Evolutionary conservation across 2,888 invertebrate genomes (phyloP).

Genomic region (Monoplex corrugatus): DNA sequence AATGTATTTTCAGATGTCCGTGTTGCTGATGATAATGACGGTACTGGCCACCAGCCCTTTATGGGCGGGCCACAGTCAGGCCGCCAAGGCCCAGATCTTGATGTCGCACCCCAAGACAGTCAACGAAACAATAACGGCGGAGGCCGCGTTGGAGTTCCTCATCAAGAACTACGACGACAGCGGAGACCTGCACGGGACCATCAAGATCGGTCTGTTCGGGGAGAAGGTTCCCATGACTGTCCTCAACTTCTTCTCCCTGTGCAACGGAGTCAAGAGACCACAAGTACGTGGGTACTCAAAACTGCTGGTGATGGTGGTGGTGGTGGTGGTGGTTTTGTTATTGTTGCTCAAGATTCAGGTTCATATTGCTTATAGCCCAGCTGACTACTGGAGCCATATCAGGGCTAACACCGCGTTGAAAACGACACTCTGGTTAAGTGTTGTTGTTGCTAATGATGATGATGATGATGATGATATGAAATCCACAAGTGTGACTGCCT

Average conservation of each 20-base stretch:
- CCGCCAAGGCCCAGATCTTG: conserved; percentile 36
- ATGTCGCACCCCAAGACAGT: conserved; percentile 48
- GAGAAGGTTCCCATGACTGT: conserved; percentile 80
- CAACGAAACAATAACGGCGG: conserved; percentile 61
- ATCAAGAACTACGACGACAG: conserved; percentile 77
- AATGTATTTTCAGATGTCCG: not conserved
- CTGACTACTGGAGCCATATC: too few relatives aligned
- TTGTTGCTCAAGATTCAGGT: too few relatives aligned
- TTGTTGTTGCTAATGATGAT: too few relatives aligned
- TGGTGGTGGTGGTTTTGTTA: not conserved
- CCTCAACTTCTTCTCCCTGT: conserved; percentile 79
- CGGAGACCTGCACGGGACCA: conserved; percentile 75
- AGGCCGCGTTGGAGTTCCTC: conserved; percentile 78
- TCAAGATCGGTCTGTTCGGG: conserved; percentile 79
- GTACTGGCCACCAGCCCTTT: conserved; percentile 14
- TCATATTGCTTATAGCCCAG: too few relatives aligned
- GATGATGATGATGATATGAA: not conserved
- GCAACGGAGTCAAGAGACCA: conserved; percentile 77
- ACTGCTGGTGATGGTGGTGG: not conserved
- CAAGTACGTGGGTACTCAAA: conserved; percentile 65
- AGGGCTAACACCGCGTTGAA: too few relatives aligned
- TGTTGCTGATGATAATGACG: conserved; percentile 8
- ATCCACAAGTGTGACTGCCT: too few relatives aligned
- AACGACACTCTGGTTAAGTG: too few relatives aligned
- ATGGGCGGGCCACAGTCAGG: conserved; percentile 30